A percentile compares a stretch with the other conserved stretches of the same genome.
Evolutionary conservation across 2,888 invertebrate species (phyloP).

Genomic region (Oscheius sp.): DNA sequence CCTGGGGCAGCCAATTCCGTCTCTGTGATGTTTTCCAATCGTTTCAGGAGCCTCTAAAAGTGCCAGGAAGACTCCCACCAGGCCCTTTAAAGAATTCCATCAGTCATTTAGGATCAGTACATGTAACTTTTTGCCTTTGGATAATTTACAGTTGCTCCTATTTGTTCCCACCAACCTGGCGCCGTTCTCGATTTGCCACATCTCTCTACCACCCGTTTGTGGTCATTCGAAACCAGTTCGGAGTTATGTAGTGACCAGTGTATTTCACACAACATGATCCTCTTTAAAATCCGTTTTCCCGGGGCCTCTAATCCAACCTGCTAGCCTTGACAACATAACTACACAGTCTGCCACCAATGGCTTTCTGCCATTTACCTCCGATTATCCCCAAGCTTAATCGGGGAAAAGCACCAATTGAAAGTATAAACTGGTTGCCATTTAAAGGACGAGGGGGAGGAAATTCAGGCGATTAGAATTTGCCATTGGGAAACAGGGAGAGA

Average conservation of each 20-base stretch:
- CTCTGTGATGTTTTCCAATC: too few relatives aligned
- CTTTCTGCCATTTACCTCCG: not conserved
- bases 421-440: not conserved
- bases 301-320: constrained; percentile 10
- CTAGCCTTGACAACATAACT: not conserved
- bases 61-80: too few relatives aligned
- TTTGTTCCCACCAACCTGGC: not conserved
- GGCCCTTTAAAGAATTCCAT: too few relatives aligned
- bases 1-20: too few relatives aligned
- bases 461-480: constrained; percentile 10
- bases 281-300: not conserved
- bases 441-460: not conserved
- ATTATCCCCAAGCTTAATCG: not conserved
- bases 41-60: too few relatives aligned
- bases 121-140: too few relatives aligned
- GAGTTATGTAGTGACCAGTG: too few relatives aligned
- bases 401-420: not conserved
- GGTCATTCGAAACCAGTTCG: not conserved
- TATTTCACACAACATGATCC: not conserved
- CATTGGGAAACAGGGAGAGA: not conserved
- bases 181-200: constrained; percentile 20
- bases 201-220: not conserved
- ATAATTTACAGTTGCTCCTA: too few relatives aligned
- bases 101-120: too few relatives aligned
- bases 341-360: not conserved